Percentiles rank a stretch among this genome's conserved stretches.
Conservation (phyloP, 2,888 invertebrate species). For the Amphipoea oculea region DNA sequence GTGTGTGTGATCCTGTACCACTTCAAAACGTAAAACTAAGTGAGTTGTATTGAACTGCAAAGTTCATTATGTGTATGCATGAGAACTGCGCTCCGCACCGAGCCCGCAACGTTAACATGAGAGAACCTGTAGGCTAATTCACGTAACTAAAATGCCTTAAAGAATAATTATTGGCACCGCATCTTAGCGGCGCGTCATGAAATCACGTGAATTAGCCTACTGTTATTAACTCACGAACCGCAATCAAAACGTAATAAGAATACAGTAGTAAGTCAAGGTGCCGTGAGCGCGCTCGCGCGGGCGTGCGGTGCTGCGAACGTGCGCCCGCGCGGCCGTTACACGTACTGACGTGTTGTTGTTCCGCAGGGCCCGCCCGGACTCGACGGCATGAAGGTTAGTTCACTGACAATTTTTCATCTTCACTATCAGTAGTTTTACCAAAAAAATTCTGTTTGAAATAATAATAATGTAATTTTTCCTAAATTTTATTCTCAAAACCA, state of each 20-base stretch:
- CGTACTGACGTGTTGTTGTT: conserved; percentile 85
- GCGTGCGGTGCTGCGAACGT: not conserved
- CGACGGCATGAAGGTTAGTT: conserved; percentile 98
- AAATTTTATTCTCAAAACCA: not conserved
- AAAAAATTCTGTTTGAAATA: not conserved
- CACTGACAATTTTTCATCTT: not conserved
- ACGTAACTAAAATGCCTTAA: not conserved
- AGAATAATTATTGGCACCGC: not conserved
- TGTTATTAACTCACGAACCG: conserved; percentile 1
- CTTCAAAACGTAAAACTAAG: not conserved
- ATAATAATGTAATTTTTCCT: not conserved
- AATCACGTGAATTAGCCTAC: conserved; percentile 16
- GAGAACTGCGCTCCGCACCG: conserved; percentile 12
- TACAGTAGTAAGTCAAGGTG: not conserved
- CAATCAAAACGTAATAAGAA: conserved; percentile 11
- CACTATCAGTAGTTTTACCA: too few relatives aligned
- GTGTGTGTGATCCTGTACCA: not conserved
- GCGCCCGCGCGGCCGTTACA: conserved; percentile 21
- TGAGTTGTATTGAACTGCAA: conserved; percentile 5
- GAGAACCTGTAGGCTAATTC: not conserved
- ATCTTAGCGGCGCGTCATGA: not conserved
- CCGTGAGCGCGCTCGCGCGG: not conserved
- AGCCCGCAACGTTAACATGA: conserved; percentile 3
- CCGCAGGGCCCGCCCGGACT: conserved; percentile 97
- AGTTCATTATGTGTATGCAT: conserved; percentile 24